Conservation (phyloP, 1,140 invertebrate species). For the Paramacrobiotus metropolitanus region DNA sequence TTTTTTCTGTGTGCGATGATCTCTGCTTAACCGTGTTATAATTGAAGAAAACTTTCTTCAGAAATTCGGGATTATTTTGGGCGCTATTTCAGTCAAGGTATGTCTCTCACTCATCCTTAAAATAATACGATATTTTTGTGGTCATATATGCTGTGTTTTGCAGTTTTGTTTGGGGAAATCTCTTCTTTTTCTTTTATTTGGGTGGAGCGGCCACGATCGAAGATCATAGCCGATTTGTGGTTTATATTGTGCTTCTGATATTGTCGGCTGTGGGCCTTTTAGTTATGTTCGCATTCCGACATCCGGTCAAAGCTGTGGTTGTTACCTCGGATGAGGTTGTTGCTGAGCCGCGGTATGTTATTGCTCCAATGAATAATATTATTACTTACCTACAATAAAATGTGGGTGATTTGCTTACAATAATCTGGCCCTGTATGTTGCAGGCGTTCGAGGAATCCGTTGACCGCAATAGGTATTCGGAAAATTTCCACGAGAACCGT, state of each 20-base stretch:
- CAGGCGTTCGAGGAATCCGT: too few species aligned
- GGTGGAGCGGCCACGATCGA: conserved; percentile 42
- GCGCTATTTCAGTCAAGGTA: conserved; percentile 69
- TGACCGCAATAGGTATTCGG: too few species aligned
- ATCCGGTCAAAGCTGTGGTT: conserved; percentile 21
- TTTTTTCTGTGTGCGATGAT: background rate
- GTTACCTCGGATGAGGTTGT: background rate
- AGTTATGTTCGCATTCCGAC: conserved; percentile 35
- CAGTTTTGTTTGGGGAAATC: conserved; percentile 73
- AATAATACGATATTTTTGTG: background rate
- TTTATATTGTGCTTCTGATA: conserved; percentile 43
- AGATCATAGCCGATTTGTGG: conserved; percentile 34
- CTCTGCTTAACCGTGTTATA: background rate
- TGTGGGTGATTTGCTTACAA: too few species aligned
- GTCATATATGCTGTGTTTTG: conserved; percentile 19
- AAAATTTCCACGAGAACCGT: too few species aligned
- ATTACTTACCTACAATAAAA: too few species aligned
- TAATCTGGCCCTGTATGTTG: too few species aligned
- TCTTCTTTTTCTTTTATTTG: conserved; percentile 75
- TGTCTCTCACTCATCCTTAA: background rate
- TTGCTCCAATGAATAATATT: background rate
- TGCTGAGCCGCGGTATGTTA: background rate
- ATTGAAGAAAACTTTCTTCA: conserved; percentile 13
- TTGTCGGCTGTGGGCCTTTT: conserved; percentile 40
- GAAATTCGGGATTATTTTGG: conserved; percentile 88